phyloP scores from a whole-genome alignment of 2,888 invertebrate genomes.

The Polymixis lichenea region DNA sequence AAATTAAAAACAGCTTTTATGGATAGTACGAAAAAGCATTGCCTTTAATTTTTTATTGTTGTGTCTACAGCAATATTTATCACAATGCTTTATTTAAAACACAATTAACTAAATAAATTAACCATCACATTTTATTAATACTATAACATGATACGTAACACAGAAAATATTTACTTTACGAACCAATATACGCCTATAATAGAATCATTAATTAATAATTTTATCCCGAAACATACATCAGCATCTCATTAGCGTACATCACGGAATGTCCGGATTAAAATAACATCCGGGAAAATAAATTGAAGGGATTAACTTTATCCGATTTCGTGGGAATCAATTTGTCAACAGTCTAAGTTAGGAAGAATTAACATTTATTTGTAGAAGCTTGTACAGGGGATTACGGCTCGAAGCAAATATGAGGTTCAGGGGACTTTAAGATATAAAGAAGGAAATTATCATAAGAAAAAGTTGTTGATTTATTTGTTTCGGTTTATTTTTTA shows the following conservation, averaged over 20 bases:
- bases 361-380: conserved; percentile 62
- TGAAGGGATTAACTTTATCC: conserved; percentile 56
- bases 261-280: conserved; percentile 46
- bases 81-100: neutral
- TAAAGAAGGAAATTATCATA: conserved; percentile 7
- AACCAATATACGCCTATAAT: conserved; percentile 9
- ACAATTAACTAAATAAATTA: neutral
- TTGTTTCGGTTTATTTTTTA: neutral
- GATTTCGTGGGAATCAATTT: conserved; percentile 65
- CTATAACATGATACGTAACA: conserved; percentile 2
- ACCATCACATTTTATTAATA: conserved; percentile 12
- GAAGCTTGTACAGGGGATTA: conserved; percentile 16
- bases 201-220: conserved; percentile 38
- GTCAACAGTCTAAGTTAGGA: conserved; percentile 64
- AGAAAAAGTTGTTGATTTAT: conserved; percentile 5
- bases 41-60: neutral
- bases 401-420: conserved; percentile 35
- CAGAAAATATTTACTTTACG: conserved; percentile 11
- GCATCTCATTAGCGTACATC: conserved; percentile 46
- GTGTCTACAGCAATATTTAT: neutral
- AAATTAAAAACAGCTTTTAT: neutral
- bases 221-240: conserved; percentile 33
- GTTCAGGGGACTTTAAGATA: neutral
- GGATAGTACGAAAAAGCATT: neutral
- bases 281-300: conserved; percentile 57